These are phyloP conservation scores for Tachysurus vachellii DNA, from an alignment of 2,113 vertebrate species.

Conservation along the genomic window DNA sequence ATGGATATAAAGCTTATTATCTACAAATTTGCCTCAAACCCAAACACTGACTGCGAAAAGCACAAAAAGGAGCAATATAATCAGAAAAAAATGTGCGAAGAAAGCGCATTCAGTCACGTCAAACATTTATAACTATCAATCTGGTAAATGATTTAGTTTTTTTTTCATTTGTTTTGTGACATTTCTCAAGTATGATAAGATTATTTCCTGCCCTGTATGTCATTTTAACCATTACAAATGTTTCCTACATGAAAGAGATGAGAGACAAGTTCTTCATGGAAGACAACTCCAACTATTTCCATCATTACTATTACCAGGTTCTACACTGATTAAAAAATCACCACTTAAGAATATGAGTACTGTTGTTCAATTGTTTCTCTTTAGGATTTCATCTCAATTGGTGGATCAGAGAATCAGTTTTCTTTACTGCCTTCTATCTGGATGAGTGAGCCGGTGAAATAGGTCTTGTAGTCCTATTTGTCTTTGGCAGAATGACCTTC, in stretches of 20 bases:
- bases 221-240: not conserved
- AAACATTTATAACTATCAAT: slow-evolving; percentile 16
- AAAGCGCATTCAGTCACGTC: slow-evolving; percentile 4
- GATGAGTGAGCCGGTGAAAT: not conserved
- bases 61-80: not conserved
- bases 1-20: not conserved
- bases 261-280: not conserved
- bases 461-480: not conserved
- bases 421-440: not conserved
- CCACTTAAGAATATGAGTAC: not conserved
- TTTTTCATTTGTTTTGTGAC: not conserved
- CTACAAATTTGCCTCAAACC: not conserved
- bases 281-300: not conserved
- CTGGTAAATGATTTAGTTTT: slow-evolving; percentile 1
- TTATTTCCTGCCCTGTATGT: slow-evolving; percentile 3
- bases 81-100: not conserved
- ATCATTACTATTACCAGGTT: not conserved
- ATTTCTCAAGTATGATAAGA: not conserved
- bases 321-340: not conserved
- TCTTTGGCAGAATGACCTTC: slow-evolving; percentile 13
- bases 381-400: not conserved
- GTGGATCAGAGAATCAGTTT: not conserved
- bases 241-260: not conserved
- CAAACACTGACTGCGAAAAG: not conserved
- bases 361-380: not conserved